Conservation (phyloP, 1,140 invertebrate species). For the Arion vulgaris region DNA sequence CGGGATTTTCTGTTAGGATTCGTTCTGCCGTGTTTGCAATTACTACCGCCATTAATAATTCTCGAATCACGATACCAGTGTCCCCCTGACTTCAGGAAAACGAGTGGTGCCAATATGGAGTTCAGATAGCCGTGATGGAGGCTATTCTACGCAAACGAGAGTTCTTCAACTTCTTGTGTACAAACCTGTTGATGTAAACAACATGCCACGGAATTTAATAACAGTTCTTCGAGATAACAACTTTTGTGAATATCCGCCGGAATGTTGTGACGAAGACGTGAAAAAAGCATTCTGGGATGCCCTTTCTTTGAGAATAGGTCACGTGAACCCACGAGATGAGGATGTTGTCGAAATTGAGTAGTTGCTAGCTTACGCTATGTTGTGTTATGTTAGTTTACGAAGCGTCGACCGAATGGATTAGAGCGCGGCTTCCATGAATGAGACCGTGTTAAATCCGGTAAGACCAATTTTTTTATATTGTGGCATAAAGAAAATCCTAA, state of each 20-base stretch:
- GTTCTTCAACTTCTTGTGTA: slow-evolving; percentile 10
- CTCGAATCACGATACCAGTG: slow-evolving; percentile 77
- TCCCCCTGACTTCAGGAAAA: slow-evolving; percentile 64
- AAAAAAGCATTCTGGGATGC: background rate
- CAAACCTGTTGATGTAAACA: background rate
- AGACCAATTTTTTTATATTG: too few species aligned
- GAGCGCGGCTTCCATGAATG: too few species aligned
- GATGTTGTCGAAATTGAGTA: too few species aligned
- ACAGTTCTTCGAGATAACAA: background rate
- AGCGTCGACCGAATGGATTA: too few species aligned
- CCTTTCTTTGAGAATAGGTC: background rate
- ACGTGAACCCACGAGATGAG: too few species aligned
- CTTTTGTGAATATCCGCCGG: background rate
- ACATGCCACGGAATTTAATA: background rate
- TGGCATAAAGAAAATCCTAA: too few species aligned
- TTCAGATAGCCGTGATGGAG: slow-evolving; percentile 28
- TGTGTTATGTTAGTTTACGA: too few species aligned
- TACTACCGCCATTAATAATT: slow-evolving; percentile 76
- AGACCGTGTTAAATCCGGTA: too few species aligned
- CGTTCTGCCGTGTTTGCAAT: slow-evolving; percentile 77
- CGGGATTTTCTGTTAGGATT: slow-evolving; percentile 55
- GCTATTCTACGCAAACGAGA: background rate
- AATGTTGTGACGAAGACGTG: background rate
- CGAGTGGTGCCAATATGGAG: background rate
- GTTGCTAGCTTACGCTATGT: too few species aligned